Evolutionary conservation across 2,888 invertebrate genomes (phyloP).

Genomic region (Ophion costatus): DNA sequence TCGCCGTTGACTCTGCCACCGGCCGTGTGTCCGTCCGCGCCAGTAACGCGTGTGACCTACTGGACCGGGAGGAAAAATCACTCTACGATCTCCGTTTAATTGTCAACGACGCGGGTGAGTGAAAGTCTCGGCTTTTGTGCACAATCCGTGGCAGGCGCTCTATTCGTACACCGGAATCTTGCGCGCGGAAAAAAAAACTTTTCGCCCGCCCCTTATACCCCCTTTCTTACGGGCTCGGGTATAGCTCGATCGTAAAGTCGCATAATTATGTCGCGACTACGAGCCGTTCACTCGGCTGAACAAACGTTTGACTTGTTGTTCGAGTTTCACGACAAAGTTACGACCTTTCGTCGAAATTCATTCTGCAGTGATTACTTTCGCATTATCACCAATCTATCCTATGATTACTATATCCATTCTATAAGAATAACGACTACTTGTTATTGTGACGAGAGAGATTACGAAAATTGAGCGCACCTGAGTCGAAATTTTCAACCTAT

Average conservation of each 20-base stretch:
- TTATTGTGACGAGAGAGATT: too few species aligned
- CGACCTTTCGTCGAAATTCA: not conserved
- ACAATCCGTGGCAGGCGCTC: not conserved
- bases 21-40: constrained; percentile 87
- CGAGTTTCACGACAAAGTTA: constrained; percentile 12
- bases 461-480: too few species aligned
- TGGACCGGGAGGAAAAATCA: constrained; percentile 91
- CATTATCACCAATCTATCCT: not conserved
- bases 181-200: not conserved
- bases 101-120: constrained; percentile 88
- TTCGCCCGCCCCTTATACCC: constrained; percentile 30
- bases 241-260: constrained; percentile 32
- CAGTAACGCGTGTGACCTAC: constrained; percentile 80
- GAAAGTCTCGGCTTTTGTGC: constrained; percentile 54
- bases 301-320: constrained; percentile 50
- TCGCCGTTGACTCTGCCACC: constrained; percentile 87
- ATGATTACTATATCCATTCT: too few species aligned
- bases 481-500: too few species aligned
- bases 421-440: too few species aligned
- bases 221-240: not conserved
- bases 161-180: not conserved
- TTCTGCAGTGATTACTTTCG: not conserved
- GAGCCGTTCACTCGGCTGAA: constrained; percentile 56
- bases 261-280: constrained; percentile 39
- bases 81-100: constrained; percentile 89